Evolutionary conservation across 2,113 vertebrate genomes (phyloP), one percentile per base, ranked within the genome.

Genomic region (Theristicus caerulescens): DNA sequence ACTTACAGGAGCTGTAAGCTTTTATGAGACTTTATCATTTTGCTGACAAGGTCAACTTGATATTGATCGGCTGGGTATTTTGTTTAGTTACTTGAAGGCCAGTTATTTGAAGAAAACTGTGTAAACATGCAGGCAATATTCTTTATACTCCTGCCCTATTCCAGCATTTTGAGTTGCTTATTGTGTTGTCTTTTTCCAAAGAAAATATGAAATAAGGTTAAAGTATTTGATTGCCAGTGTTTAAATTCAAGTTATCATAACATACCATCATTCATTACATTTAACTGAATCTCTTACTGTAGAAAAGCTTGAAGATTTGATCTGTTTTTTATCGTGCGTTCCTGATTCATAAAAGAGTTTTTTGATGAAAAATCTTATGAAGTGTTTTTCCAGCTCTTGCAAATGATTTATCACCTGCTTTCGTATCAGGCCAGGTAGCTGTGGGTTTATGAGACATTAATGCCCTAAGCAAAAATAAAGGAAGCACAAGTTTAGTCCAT

Each of bases 11-110:
- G 94, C 98, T 98, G 92, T 98, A 97, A 89, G 81, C 98, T 98
- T 98, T 98, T 97, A 97, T 96, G 93, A 97, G 92, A 96, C 96
- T 97, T 98, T 89, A 98, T 98, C 97, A 98, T 98, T 98, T 98
- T 98, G 97, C 97, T 96, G 96, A 97, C 97, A 98, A 90, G 98
- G 98, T 98, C 98, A 98, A 93, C 96, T 96, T 96, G 96, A 92
- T 98, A 98, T 98, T 98, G 98, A 98, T 98, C 78, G 94, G 88
- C 87, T 95, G 92, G 94, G 92, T 76, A 51, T 94, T 91, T 78
- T 92, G 72, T 91, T 94, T 88, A 97, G 94, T 88, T 95, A 86
- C 88, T 86, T 72, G 88, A 82, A 78, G 81, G 87, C 54, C 58
- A 69, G 46, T 86, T 95, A 64, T 94, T 86, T 91, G 74, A 94